Evolutionary conservation across 2,888 invertebrate genomes (phyloP).

Genomic region (Ligdia adustata): DNA sequence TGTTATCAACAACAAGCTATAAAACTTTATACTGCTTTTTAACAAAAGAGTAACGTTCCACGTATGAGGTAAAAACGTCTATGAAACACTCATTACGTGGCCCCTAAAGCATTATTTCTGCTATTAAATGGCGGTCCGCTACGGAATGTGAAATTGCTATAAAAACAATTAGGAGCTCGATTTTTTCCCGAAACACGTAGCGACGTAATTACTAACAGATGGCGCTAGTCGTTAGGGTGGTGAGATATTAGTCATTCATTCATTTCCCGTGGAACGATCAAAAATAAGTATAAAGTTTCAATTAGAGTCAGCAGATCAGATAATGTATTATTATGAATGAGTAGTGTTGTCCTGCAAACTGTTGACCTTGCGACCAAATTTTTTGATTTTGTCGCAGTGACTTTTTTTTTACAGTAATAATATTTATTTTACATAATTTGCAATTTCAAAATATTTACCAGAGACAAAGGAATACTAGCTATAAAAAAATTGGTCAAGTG

Average conservation of each 20-base stretch:
- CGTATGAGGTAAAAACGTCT: conserved; percentile 9
- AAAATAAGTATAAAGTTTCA: conserved; percentile 3
- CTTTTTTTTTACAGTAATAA: too few relatives aligned
- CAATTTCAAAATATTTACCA: too few relatives aligned
- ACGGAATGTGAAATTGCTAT: conserved; percentile 44
- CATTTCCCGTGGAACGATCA: conserved; percentile 27
- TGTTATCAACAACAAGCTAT: not conserved
- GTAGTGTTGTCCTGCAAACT: too few relatives aligned
- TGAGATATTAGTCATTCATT: conserved; percentile 48
- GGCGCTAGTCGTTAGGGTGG: conserved; percentile 65
- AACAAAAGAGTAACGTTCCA: conserved; percentile 4
- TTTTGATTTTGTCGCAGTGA: too few relatives aligned
- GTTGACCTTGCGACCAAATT: too few relatives aligned
- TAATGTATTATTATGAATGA: too few relatives aligned
- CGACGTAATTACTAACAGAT: conserved; percentile 71
- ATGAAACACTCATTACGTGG: conserved; percentile 21
- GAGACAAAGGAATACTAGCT: too few relatives aligned
- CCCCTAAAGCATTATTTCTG: conserved; percentile 21
- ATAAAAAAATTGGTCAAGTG: too few relatives aligned
- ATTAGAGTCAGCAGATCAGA: too few relatives aligned
- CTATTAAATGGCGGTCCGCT: conserved; percentile 35
- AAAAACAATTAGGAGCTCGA: conserved; percentile 65
- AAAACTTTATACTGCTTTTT: not conserved
- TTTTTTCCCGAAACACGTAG: conserved; percentile 67
- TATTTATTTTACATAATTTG: too few relatives aligned